These are phyloP conservation scores for Himantopus leucocephalus DNA, from an alignment of 2,113 vertebrate species.

Conservation along the genomic window DNA sequence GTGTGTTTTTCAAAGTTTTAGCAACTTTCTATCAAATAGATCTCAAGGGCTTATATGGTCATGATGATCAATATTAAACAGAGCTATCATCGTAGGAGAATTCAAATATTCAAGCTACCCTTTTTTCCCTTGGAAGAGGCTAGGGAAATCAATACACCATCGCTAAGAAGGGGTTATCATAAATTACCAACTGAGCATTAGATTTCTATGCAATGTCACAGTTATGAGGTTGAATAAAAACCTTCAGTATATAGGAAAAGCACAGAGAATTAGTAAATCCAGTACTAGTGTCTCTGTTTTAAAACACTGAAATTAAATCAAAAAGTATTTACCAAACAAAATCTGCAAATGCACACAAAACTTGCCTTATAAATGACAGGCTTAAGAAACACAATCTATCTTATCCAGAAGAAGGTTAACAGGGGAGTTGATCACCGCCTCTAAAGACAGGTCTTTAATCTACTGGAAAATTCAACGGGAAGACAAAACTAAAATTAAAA, in stretches of 20 bases:
- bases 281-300: background rate
- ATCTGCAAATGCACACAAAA: background rate
- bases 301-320: background rate
- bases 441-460: background rate
- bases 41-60: slow-evolving; percentile 40
- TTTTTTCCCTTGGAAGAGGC: slow-evolving; percentile 5
- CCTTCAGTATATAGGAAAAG: background rate
- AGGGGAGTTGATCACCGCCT: background rate
- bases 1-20: slow-evolving; percentile 43
- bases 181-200: slow-evolving; percentile 38
- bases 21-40: slow-evolving; percentile 22
- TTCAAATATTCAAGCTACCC: slow-evolving; percentile 35
- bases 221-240: background rate
- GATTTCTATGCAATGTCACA: background rate
- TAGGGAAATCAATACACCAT: slow-evolving; percentile 51
- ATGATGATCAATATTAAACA: slow-evolving; percentile 59
- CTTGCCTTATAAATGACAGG: background rate
- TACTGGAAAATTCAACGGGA: background rate
- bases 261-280: background rate
- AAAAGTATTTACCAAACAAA: background rate
- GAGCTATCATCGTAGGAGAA: background rate
- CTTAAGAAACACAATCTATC: background rate
- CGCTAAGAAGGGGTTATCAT: slow-evolving; percentile 46
- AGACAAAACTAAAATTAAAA: background rate
- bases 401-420: background rate